Percentiles rank a stretch among this genome's conserved stretches.
phyloP scores from a whole-genome alignment of 2,113 vertebrate species.

The Prochilodus magdalenae region DNA sequence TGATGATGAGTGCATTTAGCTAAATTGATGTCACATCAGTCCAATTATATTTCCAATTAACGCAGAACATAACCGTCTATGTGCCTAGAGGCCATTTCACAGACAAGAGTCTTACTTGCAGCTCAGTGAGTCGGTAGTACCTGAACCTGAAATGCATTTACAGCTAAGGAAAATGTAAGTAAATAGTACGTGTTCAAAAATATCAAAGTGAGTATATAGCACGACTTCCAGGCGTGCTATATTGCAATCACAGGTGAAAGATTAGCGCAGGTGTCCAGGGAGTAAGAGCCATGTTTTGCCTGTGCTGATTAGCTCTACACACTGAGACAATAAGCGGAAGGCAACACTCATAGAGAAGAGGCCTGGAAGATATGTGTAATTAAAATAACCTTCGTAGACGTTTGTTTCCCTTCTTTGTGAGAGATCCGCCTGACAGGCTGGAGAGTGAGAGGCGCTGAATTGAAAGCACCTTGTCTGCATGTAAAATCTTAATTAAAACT shows the following conservation, averaged over 20 bases:
- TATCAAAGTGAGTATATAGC: not conserved
- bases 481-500: conserved; percentile 57
- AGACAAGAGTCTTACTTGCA: too few species aligned
- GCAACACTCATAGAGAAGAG: conserved; percentile 17
- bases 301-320: conserved; percentile 23
- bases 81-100: too few species aligned
- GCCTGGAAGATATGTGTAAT: conserved; percentile 59
- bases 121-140: too few species aligned
- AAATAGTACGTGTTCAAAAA: not conserved
- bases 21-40: too few species aligned
- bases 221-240: not conserved
- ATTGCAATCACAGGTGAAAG: not conserved
- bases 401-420: conserved; percentile 42
- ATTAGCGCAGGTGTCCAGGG: conserved; percentile 3
- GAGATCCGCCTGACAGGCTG: conserved; percentile 19
- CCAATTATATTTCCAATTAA: too few species aligned
- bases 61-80: too few species aligned
- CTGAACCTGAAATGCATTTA: too few species aligned
- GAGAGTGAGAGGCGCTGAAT: conserved; percentile 8
- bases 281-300: not conserved
- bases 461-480: conserved; percentile 34
- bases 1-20: too few species aligned
- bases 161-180: not conserved
- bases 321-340: conserved; percentile 12
- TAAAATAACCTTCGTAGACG: conserved; percentile 57